Percentiles rank a stretch among this genome's conserved stretches.
phyloP scores from a whole-genome alignment of 1,140 invertebrate genomes.

The Potamilus streckersoni region DNA sequence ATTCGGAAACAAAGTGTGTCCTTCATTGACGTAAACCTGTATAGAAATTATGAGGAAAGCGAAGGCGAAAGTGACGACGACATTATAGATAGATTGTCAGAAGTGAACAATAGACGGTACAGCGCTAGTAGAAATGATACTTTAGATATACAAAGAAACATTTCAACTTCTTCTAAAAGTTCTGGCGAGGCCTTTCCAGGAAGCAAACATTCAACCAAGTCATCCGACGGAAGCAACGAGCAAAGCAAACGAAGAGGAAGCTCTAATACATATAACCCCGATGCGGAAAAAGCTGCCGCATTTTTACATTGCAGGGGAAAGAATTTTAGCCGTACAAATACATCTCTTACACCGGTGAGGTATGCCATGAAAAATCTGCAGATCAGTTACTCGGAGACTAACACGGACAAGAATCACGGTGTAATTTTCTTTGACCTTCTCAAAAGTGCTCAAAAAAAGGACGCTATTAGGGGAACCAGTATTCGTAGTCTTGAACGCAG shows the following conservation, averaged over 20 bases:
- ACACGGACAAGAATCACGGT: slow-evolving; percentile 24
- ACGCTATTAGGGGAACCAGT: slow-evolving; percentile 4
- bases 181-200: too few relatives aligned
- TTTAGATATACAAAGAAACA: too few relatives aligned
- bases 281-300: slow-evolving; percentile 21
- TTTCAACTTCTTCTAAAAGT: too few relatives aligned
- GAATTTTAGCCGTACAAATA: slow-evolving; percentile 27
- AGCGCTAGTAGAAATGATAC: too few relatives aligned
- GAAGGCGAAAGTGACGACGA: too few relatives aligned
- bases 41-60: too few relatives aligned
- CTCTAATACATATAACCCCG: slow-evolving; percentile 21
- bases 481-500: slow-evolving; percentile 22
- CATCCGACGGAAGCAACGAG: too few relatives aligned
- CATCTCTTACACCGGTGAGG: slow-evolving; percentile 15
- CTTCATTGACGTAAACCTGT: too few relatives aligned
- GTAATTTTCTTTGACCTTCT: slow-evolving; percentile 27
- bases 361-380: slow-evolving; percentile 23
- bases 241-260: slow-evolving; percentile 4
- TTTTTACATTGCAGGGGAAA: slow-evolving; percentile 28
- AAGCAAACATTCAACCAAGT: too few relatives aligned
- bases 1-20: too few relatives aligned
- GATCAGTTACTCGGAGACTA: slow-evolving; percentile 29
- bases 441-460: slow-evolving; percentile 13
- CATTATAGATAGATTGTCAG: too few relatives aligned
- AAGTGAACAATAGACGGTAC: too few relatives aligned